Conservation (phyloP, 2,888 invertebrate species). For the Andrena haemorrhoa region DNA sequence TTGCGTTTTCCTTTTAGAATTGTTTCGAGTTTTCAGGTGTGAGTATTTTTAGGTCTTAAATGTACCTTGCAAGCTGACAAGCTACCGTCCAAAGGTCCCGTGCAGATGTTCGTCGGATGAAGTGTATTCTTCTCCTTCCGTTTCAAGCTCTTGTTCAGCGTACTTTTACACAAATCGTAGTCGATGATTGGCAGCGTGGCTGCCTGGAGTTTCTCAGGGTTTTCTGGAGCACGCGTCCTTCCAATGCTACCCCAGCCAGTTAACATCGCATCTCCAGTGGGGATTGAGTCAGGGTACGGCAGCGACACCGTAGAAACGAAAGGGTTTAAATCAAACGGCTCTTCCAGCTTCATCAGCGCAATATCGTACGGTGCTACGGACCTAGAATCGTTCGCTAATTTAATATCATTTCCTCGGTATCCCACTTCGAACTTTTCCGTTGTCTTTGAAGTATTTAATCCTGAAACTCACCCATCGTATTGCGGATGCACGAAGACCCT, state of each 20-base stretch:
- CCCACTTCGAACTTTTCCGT: too few relatives aligned
- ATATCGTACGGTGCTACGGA: constrained; percentile 78
- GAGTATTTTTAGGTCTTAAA: neutral
- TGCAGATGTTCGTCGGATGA: constrained; percentile 84
- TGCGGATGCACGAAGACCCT: constrained; percentile 75
- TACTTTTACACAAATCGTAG: constrained; percentile 70
- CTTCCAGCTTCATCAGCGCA: constrained; percentile 72
- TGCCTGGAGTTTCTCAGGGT: constrained; percentile 76
- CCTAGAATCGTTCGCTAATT: constrained; percentile 45
- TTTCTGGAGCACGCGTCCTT: constrained; percentile 45
- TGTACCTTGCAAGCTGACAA: constrained; percentile 84
- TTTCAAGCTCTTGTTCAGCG: constrained; percentile 66
- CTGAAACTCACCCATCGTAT: constrained; percentile 75
- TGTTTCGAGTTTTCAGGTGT: too few relatives aligned
- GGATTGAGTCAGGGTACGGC: constrained; percentile 77
- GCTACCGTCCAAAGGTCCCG: constrained; percentile 83
- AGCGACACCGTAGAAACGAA: constrained; percentile 82
- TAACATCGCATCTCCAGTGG: constrained; percentile 81
- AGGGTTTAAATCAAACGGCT: constrained; percentile 78
- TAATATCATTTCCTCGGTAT: neutral
- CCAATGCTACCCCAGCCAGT: constrained; percentile 86
- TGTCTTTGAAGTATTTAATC: neutral
- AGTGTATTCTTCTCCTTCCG: constrained; percentile 73
- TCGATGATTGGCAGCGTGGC: constrained; percentile 73
- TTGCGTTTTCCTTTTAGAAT: too few relatives aligned